Evolutionary conservation across 2,797 vertebrate genomes (phyloP).

Genomic region (Meda fulgida): DNA sequence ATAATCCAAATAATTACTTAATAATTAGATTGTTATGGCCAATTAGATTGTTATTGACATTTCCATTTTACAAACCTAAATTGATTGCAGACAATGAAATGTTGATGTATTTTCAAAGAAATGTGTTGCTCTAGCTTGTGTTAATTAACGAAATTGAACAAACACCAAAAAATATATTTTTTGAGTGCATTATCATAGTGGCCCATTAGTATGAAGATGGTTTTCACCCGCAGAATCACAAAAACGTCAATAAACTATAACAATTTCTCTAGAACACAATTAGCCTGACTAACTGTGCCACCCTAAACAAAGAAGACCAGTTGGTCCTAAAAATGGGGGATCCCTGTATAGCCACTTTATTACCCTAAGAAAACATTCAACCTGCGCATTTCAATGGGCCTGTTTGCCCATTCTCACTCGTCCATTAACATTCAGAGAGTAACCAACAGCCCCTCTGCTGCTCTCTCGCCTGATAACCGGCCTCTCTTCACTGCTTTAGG

Average conservation of each 20-base stretch:
- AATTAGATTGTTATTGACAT: background rate
- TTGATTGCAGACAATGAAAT: background rate
- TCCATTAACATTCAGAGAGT: conserved; percentile 80
- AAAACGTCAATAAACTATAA: conserved; percentile 28
- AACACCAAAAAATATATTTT: background rate
- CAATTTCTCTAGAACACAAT: conserved; percentile 34
- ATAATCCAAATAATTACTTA: background rate
- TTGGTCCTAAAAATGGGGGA: conserved; percentile 69
- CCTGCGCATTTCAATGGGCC: conserved; percentile 81
- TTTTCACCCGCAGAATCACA: conserved; percentile 21
- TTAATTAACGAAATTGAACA: background rate
- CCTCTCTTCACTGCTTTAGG: conserved; percentile 66
- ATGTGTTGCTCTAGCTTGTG: background rate
- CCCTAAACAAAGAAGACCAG: conserved; percentile 60
- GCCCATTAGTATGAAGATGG: background rate
- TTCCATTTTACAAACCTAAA: conserved; percentile 5
- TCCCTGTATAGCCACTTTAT: conserved; percentile 76
- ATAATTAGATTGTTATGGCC: background rate
- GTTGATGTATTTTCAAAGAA: background rate
- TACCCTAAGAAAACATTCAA: conserved; percentile 81
- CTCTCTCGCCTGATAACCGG: conserved; percentile 72
- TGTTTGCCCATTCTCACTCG: conserved; percentile 77
- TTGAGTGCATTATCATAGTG: background rate
- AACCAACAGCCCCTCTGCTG: conserved; percentile 57
- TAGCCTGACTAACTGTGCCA: conserved; percentile 33